Evolutionary conservation across 2,888 invertebrate species (phyloP), one percentile per base, ranked within the genome.

Genomic region (Tubiluchus corallicola): DNA sequence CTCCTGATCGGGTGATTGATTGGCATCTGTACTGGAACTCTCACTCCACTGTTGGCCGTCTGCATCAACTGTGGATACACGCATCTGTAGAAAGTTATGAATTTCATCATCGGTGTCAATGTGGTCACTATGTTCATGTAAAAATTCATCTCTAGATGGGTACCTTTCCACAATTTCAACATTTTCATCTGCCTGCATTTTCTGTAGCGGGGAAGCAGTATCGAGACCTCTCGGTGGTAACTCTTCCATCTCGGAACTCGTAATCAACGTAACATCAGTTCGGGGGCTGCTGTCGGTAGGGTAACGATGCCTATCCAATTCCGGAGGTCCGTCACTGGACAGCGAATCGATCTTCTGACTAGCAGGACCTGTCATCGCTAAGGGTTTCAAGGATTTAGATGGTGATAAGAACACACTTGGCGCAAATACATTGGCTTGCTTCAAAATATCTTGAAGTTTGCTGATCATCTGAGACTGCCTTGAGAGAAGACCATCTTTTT

Each of bases 61-160:
- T n/a, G n/a, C n/a, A n/a, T n/a, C n/a, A n/a, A n/a, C n/a, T n/a
- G n/a, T n/a, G n/a, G n/a, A n/a, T n/a, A n/a, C n/a, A n/a, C n/a
- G n/a, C n/a, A n/a, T n/a, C 9, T 9, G 9, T 9, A 29, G 29
- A n/a, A 29, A 29, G 9, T 9, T n/a, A n/a, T n/a, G 29, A 9
- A 29, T 29, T n/a, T 29, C 29, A n/a, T 29, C 29, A n/a, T 29
- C 29, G 9, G 29, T 29, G 29, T 29, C 29, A n/a, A n/a, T n/a
- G n/a, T n/a, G n/a, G 29, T 29, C 29, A n/a, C n/a, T n/a, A n/a
- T n/a, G 29, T n/a, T 29, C 29, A n/a, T n/a, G 29, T n/a, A 29
- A n/a, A n/a, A 29, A 29, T n/a, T 9, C 29, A n/a, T 29, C 29
- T 9, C 29, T 9, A 9, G 29, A 29, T n/a, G 29, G 29, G 29